Conservation (phyloP, 1,140 invertebrate species). For the Pemphigus obesinymphae region DNA sequence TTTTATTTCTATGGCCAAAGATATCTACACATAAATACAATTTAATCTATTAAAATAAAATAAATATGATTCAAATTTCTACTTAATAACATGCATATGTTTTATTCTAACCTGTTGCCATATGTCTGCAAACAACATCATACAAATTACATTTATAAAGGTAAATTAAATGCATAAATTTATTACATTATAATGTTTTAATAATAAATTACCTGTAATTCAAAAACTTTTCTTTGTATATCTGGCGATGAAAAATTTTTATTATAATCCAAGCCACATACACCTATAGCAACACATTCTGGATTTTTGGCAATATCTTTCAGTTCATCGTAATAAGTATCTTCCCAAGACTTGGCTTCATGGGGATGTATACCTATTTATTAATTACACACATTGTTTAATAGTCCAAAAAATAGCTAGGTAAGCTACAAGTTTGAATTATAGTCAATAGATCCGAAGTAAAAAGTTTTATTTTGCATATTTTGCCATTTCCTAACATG, state of each 20-base stretch:
- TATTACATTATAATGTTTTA: neutral
- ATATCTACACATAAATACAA: conserved; percentile 57
- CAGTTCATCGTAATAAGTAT: conserved; percentile 67
- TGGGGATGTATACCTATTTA: conserved; percentile 84
- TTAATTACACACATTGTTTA: neutral
- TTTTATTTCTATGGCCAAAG: conserved; percentile 76
- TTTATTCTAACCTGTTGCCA: conserved; percentile 1
- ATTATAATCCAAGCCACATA: conserved; percentile 92
- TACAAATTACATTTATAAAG: neutral
- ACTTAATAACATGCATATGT: neutral
- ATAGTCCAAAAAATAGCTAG: too few relatives aligned
- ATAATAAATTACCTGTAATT: conserved; percentile 66
- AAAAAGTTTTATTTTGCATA: too few relatives aligned
- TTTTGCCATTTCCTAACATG: too few relatives aligned
- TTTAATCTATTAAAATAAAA: neutral
- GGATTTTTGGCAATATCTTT: conserved; percentile 68
- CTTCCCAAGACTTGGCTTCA: conserved; percentile 88
- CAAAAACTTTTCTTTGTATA: conserved; percentile 80
- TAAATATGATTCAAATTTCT: neutral
- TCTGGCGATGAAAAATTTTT: conserved; percentile 87
- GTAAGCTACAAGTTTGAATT: too few relatives aligned
- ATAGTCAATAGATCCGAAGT: too few relatives aligned
- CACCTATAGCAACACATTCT: conserved; percentile 89
- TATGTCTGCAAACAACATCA: neutral
- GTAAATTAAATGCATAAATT: neutral